Evolutionary conservation across 2,113 vertebrate genomes (phyloP).

Genomic region (Perca schrenkii): DNA sequence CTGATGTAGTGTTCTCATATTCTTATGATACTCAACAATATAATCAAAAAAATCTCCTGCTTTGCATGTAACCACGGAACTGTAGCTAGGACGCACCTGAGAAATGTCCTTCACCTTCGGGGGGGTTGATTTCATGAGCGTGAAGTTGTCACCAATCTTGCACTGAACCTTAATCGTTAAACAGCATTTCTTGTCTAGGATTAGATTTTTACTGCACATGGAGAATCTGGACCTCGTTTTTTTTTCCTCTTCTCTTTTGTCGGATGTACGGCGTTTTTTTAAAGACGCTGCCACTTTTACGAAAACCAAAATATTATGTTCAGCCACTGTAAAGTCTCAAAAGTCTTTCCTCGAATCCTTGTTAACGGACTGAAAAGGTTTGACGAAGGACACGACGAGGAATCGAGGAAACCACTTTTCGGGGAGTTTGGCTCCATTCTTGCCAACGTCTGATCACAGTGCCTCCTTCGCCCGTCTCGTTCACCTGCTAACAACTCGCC

Average conservation of each 20-base stretch:
- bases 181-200: slow-evolving; percentile 27
- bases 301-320: slow-evolving; percentile 6
- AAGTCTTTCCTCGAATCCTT: neutral
- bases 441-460: slow-evolving; percentile 29
- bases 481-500: slow-evolving; percentile 10
- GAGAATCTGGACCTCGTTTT: slow-evolving; percentile 39
- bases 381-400: neutral
- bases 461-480: slow-evolving; percentile 52
- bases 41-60: slow-evolving; percentile 24
- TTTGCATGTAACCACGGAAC: slow-evolving; percentile 48
- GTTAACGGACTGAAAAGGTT: neutral
- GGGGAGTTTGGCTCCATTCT: slow-evolving; percentile 5
- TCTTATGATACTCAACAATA: slow-evolving; percentile 38
- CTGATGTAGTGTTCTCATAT: slow-evolving; percentile 8
- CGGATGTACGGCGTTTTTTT: neutral
- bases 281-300: neutral
- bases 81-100: slow-evolving; percentile 26
- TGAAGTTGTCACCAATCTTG: slow-evolving; percentile 15
- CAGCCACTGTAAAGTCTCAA: neutral
- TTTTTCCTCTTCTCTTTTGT: neutral
- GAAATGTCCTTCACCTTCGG: neutral
- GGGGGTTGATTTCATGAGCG: slow-evolving; percentile 20
- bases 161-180: slow-evolving; percentile 28
- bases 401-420: neutral
- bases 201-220: slow-evolving; percentile 30